These are phyloP conservation scores for Diceros bicornis DNA, from an alignment of 2,797 vertebrate species.

Conservation along the genomic window DNA sequence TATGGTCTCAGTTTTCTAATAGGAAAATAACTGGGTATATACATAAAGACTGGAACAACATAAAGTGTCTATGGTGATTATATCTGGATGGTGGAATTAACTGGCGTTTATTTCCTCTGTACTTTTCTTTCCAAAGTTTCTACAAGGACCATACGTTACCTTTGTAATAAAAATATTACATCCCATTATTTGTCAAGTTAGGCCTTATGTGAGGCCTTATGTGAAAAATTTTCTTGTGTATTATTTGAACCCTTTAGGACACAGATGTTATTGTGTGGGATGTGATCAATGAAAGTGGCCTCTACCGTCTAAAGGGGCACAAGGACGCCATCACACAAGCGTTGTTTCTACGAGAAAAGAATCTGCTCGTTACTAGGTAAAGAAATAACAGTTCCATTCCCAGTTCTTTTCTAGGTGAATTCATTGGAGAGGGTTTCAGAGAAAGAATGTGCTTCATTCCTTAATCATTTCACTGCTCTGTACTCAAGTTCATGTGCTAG, in stretches of 20 bases:
- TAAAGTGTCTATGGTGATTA: neutral
- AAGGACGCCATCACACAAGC: slow-evolving; percentile 96
- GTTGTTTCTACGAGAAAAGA: slow-evolving; percentile 95
- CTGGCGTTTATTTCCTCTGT: neutral
- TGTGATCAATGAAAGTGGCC: slow-evolving; percentile 97
- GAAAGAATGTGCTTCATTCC: neutral
- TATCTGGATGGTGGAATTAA: neutral
- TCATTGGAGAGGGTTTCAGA: neutral
- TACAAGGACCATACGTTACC: neutral
- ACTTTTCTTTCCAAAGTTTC: slow-evolving; percentile 37
- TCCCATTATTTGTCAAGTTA: neutral
- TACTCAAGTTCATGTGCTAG: fast-evolving
- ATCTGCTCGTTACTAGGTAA: slow-evolving; percentile 96
- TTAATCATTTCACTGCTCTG: fast-evolving
- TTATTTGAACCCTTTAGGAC: slow-evolving; percentile 91
- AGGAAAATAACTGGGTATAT: neutral
- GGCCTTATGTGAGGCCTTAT: neutral
- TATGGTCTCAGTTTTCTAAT: neutral
- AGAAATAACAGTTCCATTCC: neutral
- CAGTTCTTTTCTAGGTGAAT: neutral
- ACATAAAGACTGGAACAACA: neutral
- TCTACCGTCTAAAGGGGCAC: slow-evolving; percentile 96
- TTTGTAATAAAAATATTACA: neutral
- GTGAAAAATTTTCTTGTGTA: neutral
- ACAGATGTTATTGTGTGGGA: slow-evolving; percentile 98